Percentiles rank a stretch among this genome's conserved stretches.
phyloP scores from a whole-genome alignment of 2,888 invertebrate genomes.

The Thereva nobilitata region DNA sequence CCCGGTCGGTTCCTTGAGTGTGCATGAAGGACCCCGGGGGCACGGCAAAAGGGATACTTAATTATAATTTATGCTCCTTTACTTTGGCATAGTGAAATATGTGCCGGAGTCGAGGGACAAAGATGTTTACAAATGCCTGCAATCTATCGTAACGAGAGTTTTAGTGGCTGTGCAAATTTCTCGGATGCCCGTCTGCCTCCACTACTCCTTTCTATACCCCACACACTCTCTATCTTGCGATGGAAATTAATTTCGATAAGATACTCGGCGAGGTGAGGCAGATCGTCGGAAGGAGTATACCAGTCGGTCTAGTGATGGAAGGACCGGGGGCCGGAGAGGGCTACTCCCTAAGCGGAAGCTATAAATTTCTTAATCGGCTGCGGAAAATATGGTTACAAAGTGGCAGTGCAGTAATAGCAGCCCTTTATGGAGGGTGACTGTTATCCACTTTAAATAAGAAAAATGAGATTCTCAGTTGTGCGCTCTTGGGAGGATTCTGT shows the following conservation, averaged over 20 bases:
- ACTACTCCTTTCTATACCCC: not conserved
- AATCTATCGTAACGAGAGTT: constrained; percentile 35
- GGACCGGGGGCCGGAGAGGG: not conserved
- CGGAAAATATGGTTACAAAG: constrained; percentile 25
- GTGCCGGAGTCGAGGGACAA: constrained; percentile 39
- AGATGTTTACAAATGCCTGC: constrained; percentile 35
- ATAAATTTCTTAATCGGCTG: constrained; percentile 32
- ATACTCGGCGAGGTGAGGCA: constrained; percentile 5
- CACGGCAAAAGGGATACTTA: constrained; percentile 43
- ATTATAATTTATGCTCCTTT: constrained; percentile 45
- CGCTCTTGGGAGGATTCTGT: constrained; percentile 13
- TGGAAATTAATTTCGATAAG: constrained; percentile 30
- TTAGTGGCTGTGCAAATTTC: constrained; percentile 33
- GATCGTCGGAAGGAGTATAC: not conserved
- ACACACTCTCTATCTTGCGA: not conserved
- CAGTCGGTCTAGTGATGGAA: not conserved
- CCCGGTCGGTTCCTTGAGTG: not conserved
- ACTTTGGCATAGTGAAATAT: constrained; percentile 44
- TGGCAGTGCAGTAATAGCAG: constrained; percentile 14
- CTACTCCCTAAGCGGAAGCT: constrained; percentile 13
- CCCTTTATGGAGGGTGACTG: constrained; percentile 13
- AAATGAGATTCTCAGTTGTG: constrained; percentile 7
- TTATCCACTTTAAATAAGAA: constrained; percentile 34
- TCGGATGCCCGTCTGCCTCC: constrained; percentile 1
- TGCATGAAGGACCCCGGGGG: constrained; percentile 31